Base-by-base conservation (phyloP, 2,888 invertebrate genomes). In the Phengaris arion region DNA sequence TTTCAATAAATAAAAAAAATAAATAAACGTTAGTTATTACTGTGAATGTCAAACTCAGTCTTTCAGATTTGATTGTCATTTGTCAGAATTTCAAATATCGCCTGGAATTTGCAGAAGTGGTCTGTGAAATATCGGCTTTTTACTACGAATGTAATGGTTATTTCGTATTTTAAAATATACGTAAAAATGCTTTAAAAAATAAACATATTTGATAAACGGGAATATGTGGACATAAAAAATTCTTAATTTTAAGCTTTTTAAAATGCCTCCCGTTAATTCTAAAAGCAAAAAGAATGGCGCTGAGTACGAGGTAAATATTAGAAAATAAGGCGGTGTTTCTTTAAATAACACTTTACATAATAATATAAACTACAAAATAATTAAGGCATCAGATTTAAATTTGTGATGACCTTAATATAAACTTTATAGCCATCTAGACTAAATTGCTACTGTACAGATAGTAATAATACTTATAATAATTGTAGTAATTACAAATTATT, bases 241-340 rank as follows among this genome's bases (percentile, higher is more conserved):
- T 46, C 46, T 64, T 74, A 74, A n/a, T 35, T 64, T 12, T 64
- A 45, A 45, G 35, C 35, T 64, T 45, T 48, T 73, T 72, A 87
- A 81, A 76, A 93, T 93, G 93, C 93, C 93, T 81, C 93, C 93
- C 79, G 87, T 93, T 75, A 93, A 92, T 85, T 91, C 92, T 76
- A 93, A 93, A 83, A 83, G 86, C 78, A 92, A 91, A 84, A 92
- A 93, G 86, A 86, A 87, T 85, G 89, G 91, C 82, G 88, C 90
- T 83, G 92, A 93, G 82, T 93, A 93, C 80, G 92, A 93, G 92
- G 93, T 93, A 90, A 89, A 85, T 83, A 84, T 82, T 82, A 79
- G 77, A 81, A 55, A 69, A 79, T 78, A 77, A 76, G 78, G 64
- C 76, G 77, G 70, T 75, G 55, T 59, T 57, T 70, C 48, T 45